A percentile compares a stretch with the other conserved stretches of the same genome.
phyloP scores from a whole-genome alignment of 35 echinoderm and acorn worm species.

The Antedon bifida region DNA sequence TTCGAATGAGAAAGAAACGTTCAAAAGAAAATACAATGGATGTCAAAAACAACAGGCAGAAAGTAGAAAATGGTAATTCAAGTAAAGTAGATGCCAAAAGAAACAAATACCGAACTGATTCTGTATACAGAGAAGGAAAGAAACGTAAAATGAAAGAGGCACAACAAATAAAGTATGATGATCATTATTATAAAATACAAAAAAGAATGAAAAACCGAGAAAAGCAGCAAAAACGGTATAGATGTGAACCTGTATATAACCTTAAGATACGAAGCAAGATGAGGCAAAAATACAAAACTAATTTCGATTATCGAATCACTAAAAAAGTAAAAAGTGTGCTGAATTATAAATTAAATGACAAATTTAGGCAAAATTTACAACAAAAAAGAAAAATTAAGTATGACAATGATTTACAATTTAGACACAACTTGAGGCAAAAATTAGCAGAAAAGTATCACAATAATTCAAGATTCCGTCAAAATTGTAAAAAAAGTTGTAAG shows the following conservation, averaged over 20 bases:
- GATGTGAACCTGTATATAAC: not conserved
- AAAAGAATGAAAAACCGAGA: not conserved
- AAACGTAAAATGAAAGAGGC: not conserved
- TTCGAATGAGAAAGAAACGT: not conserved
- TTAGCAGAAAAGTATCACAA: too few species aligned
- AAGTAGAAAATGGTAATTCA: too few species aligned
- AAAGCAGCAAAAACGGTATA: not conserved
- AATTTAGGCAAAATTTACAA: not conserved
- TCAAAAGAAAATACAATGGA: not conserved
- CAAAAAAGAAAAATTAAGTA: too few species aligned
- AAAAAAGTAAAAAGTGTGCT: not conserved
- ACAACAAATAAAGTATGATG: not conserved
- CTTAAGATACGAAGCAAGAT: not conserved
- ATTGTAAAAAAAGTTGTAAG: constrained; percentile 17
- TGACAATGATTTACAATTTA: too few species aligned
- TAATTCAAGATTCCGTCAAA: not conserved
- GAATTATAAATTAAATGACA: not conserved
- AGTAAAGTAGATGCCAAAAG: not conserved
- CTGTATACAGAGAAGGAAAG: constrained; percentile 3
- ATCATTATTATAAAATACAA: not conserved
- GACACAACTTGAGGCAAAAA: too few species aligned
- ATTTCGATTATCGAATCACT: not conserved
- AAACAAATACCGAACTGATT: not conserved
- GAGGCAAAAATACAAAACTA: not conserved
- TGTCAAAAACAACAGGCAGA: too few species aligned